Percentiles rank a stretch among this genome's conserved stretches.
Evolutionary conservation across 1,140 invertebrate genomes (phyloP).

Genomic region (Triops cancriformis): DNA sequence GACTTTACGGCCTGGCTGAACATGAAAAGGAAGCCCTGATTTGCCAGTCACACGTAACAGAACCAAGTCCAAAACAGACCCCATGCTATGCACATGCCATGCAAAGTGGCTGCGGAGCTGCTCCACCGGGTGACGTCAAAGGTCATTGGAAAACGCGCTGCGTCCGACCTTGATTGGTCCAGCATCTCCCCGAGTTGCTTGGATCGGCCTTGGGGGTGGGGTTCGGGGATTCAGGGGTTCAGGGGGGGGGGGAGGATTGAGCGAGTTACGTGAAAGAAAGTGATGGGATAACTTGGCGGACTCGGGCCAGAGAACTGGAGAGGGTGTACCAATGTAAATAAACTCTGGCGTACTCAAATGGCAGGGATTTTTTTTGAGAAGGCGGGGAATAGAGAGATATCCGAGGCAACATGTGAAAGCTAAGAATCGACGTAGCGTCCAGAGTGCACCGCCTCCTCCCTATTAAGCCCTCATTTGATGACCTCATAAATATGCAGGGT

Average conservation of each 20-base stretch:
- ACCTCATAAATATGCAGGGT: constrained; percentile 13
- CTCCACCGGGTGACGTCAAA: constrained; percentile 6
- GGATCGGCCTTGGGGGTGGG: no score
- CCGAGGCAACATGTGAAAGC: not conserved
- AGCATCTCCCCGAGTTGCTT: no score
- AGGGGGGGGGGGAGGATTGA: no score
- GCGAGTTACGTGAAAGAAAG: no score
- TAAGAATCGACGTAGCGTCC: not conserved
- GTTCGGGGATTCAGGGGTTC: no score
- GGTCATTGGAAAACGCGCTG: not conserved
- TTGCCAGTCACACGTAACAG: not conserved
- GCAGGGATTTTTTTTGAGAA: not conserved
- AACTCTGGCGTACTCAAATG: not conserved
- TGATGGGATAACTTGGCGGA: no score
- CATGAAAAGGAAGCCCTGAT: constrained; percentile 13
- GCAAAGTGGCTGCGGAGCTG: not conserved
- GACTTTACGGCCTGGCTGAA: constrained; percentile 12
- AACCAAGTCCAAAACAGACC: constrained; percentile 7
- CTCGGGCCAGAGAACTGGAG: no score
- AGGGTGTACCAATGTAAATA: not conserved
- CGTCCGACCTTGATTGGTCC: not conserved
- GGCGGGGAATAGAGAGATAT: not conserved
- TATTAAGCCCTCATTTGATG: constrained; percentile 10
- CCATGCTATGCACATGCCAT: constrained; percentile 12
- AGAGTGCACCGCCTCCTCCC: not conserved